A percentile compares a stretch with the other conserved stretches of the same genome.
phyloP scores from a whole-genome alignment of 1,140 invertebrate genomes.

The Zaprionus ornatus region DNA sequence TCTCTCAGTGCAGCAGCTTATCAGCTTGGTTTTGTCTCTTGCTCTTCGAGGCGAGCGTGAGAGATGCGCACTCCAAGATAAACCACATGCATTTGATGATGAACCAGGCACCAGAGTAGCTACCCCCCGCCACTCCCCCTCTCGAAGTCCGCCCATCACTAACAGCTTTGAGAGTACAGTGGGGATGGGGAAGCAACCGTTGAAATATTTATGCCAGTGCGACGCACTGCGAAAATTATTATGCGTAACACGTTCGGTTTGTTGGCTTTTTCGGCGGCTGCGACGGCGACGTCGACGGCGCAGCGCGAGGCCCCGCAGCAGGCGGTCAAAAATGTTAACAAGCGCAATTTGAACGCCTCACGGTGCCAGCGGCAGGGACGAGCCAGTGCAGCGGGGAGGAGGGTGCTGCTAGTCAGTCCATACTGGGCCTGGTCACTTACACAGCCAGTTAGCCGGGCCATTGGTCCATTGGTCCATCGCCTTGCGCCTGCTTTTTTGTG shows the following conservation, averaged over 20 bases:
- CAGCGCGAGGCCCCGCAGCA: conserved; percentile 65
- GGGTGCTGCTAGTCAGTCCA: background rate
- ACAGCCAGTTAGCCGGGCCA: conserved; percentile 31
- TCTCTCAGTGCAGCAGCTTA: conserved; percentile 44
- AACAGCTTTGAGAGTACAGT: background rate
- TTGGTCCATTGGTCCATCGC: conserved; percentile 10
- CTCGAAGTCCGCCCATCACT: background rate
- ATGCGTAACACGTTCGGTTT: conserved; percentile 80
- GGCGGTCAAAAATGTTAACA: conserved; percentile 82
- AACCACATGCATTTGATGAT: conserved; percentile 63
- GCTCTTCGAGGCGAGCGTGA: conserved; percentile 40
- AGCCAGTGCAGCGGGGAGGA: background rate
- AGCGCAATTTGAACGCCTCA: conserved; percentile 80
- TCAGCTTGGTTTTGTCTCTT: conserved; percentile 41
- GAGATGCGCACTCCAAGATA: conserved; percentile 69
- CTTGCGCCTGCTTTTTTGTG: conserved; percentile 27
- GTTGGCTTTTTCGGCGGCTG: conserved; percentile 70
- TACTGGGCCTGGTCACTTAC: background rate
- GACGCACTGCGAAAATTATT: conserved; percentile 70
- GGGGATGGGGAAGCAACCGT: conserved; percentile 30
- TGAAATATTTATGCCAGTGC: conserved; percentile 70
- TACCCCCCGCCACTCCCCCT: background rate
- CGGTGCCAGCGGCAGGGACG: conserved; percentile 18
- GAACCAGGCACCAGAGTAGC: conserved; percentile 38
- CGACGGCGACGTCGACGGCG: conserved; percentile 20